phyloP scores from a whole-genome alignment of 2,888 invertebrate species.

The Drosophila birchii region DNA sequence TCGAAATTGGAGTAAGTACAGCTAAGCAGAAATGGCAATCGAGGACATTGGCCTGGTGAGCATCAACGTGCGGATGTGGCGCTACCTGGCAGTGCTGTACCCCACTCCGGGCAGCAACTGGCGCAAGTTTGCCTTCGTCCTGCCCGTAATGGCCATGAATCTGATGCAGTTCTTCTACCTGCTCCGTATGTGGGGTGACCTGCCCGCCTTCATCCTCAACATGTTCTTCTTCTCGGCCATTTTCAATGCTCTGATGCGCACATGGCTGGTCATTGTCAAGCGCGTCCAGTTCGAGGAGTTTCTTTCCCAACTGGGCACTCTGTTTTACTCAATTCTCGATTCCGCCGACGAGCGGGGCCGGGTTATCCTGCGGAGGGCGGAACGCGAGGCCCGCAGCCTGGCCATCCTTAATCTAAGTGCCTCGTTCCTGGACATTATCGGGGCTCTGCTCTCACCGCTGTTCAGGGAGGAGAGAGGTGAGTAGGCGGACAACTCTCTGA shows the following conservation, averaged over 20 bases:
- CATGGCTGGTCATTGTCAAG: slow-evolving; percentile 70
- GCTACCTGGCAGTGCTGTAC: slow-evolving; percentile 75
- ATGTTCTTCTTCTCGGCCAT: slow-evolving; percentile 76
- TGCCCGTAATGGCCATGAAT: slow-evolving; percentile 74
- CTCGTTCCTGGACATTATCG: slow-evolving; percentile 69
- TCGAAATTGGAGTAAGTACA: neutral
- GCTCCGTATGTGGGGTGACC: slow-evolving; percentile 72
- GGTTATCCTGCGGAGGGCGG: slow-evolving; percentile 57
- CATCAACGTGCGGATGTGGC: slow-evolving; percentile 81
- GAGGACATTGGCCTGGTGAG: slow-evolving; percentile 73
- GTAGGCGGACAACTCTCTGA: slow-evolving; percentile 5
- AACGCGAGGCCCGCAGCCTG: slow-evolving; percentile 67
- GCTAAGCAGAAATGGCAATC: slow-evolving; percentile 41
- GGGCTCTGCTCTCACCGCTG: slow-evolving; percentile 71
- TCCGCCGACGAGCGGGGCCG: slow-evolving; percentile 54
- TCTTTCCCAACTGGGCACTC: slow-evolving; percentile 58
- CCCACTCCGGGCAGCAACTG: slow-evolving; percentile 63
- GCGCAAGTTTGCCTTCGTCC: slow-evolving; percentile 74
- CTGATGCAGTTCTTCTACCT: slow-evolving; percentile 77
- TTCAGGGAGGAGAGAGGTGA: slow-evolving; percentile 68
- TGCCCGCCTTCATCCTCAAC: slow-evolving; percentile 77
- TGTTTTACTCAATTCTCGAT: slow-evolving; percentile 74
- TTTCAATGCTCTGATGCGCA: slow-evolving; percentile 79
- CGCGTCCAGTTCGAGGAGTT: slow-evolving; percentile 77
- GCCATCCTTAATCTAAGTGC: slow-evolving; percentile 78